A percentile compares a stretch with the other conserved stretches of the same genome.
Evolutionary conservation across 2,888 invertebrate genomes (phyloP).

Genomic region (Conomelus anceps): DNA sequence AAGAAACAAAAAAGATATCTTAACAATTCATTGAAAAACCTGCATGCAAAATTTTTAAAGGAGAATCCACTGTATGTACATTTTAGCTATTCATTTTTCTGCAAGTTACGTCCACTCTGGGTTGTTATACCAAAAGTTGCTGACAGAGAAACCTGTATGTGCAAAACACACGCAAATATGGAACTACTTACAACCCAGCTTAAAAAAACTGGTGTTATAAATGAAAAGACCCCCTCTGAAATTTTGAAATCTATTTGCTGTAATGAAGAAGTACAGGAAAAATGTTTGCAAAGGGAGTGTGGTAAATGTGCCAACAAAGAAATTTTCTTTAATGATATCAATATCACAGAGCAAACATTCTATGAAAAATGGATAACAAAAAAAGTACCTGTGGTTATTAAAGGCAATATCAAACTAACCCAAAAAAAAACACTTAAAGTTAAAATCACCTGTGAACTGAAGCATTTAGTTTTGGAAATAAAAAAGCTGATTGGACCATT

Average conservation of each 20-base stretch:
- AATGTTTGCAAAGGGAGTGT: constrained; percentile 16
- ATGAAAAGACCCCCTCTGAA: constrained; percentile 11
- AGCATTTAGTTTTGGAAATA: no score
- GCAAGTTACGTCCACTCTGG: constrained; percentile 35
- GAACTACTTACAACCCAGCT: constrained; percentile 3
- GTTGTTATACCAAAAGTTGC: constrained; percentile 33
- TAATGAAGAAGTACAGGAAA: constrained; percentile 13
- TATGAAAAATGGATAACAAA: no score
- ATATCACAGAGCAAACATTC: no score
- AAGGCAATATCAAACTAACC: no score
- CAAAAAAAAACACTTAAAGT: no score
- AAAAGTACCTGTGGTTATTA: no score
- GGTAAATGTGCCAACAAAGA: constrained; percentile 7
- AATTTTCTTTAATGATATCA: background rate
- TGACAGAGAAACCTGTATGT: constrained; percentile 16
- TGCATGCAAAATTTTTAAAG: constrained; percentile 34
- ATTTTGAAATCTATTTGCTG: constrained; percentile 17
- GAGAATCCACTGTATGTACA: constrained; percentile 15
- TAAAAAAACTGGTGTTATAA: constrained; percentile 10
- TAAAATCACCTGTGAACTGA: no score
- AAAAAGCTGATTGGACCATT: no score
- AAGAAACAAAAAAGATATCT: constrained; percentile 35
- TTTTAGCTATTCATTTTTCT: constrained; percentile 27
- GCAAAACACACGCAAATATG: constrained; percentile 16
- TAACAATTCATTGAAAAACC: constrained; percentile 33